These are phyloP conservation scores for Maconellicoccus hirsutus DNA, from an alignment of 1,140 invertebrate species.

Conservation along the genomic window DNA sequence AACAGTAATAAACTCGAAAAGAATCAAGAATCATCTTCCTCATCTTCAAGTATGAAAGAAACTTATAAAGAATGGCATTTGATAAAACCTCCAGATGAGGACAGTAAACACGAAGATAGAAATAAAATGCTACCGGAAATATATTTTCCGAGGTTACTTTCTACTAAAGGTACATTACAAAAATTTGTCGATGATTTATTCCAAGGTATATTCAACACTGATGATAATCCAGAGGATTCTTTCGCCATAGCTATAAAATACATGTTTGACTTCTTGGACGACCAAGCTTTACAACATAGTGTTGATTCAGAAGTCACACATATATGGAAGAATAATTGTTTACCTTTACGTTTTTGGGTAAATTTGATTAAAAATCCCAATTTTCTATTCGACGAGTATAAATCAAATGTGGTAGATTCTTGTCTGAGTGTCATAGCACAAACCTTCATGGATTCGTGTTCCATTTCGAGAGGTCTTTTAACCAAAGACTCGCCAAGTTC, in stretches of 20 bases:
- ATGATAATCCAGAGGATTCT: constrained; percentile 75
- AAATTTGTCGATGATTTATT: constrained; percentile 99
- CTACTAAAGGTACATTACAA: constrained; percentile 94
- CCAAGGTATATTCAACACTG: constrained; percentile 97
- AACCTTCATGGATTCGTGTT: constrained; percentile 92
- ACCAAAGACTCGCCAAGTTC: constrained; percentile 92
- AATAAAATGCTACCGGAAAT: constrained; percentile 99
- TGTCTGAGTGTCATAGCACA: constrained; percentile 90
- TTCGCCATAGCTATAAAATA: constrained; percentile 97
- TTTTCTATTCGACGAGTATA: constrained; percentile 92
- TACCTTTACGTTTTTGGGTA: constrained; percentile 89
- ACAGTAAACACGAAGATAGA: constrained; percentile 76
- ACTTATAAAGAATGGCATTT: too few relatives aligned
- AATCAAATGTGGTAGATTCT: constrained; percentile 80
- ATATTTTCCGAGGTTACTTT: constrained; percentile 90
- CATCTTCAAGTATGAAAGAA: too few relatives aligned
- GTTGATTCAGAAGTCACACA: constrained; percentile 98
- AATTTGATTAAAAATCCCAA: constrained; percentile 96
- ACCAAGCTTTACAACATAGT: constrained; percentile 89
- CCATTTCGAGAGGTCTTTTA: constrained; percentile 71
- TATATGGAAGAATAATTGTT: constrained; percentile 96
- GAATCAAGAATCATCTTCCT: too few relatives aligned
- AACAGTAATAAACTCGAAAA: too few relatives aligned
- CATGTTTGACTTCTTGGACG: constrained; percentile 99
- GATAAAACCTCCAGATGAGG: too few relatives aligned